phyloP scores from a whole-genome alignment of 2,888 invertebrate species.

The Andrena bicolor region DNA sequence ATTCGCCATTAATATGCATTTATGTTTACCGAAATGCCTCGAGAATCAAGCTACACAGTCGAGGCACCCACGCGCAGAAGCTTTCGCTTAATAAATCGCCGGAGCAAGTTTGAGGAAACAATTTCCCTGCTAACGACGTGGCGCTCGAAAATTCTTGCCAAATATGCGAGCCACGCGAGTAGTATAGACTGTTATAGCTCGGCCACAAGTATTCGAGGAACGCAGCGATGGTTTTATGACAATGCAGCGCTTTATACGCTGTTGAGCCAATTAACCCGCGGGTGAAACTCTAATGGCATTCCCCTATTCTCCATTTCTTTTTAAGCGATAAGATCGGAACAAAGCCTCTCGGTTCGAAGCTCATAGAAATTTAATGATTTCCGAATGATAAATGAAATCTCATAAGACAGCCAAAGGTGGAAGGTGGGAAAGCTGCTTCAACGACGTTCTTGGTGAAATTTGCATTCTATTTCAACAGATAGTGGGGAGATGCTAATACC shows the following conservation, averaged over 20 bases:
- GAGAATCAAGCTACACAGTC: background rate
- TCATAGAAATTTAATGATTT: background rate
- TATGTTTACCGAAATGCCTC: background rate
- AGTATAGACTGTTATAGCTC: background rate
- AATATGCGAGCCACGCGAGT: conserved; percentile 9
- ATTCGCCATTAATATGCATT: conserved; percentile 10
- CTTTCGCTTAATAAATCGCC: conserved; percentile 31
- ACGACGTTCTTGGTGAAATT: too few relatives aligned
- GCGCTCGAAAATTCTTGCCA: conserved; percentile 3
- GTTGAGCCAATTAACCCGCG: background rate
- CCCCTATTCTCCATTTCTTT: background rate
- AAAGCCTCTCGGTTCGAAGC: background rate
- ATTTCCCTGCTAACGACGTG: background rate
- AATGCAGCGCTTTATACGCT: background rate
- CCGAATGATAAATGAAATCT: background rate
- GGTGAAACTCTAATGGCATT: background rate
- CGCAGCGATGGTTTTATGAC: background rate
- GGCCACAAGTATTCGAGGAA: background rate
- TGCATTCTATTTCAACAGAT: background rate
- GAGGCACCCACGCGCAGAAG: background rate
- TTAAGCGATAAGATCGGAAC: background rate
- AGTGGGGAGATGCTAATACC: background rate
- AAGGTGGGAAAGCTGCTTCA: too few relatives aligned
- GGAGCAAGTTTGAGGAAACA: background rate
- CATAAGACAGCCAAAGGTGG: too few relatives aligned